Base-by-base conservation (phyloP, 2,888 invertebrate genomes). In the Ptilodon capucinus region DNA sequence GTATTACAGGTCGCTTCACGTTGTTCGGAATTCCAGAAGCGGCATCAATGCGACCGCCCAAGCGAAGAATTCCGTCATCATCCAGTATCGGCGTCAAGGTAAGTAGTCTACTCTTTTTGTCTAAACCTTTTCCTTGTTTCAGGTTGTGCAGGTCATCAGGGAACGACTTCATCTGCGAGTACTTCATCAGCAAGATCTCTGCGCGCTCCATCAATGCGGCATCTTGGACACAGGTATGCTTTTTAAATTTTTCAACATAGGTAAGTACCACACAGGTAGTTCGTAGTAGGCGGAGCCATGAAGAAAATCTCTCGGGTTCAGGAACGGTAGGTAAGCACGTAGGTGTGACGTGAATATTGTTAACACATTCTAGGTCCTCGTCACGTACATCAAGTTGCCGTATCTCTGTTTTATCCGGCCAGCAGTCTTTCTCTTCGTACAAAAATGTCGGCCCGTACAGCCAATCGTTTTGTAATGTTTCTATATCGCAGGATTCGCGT, bases 91-190 rank as follows among this genome's bases (percentile, higher is more conserved):
- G 45, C 13, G 34, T 13, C 16, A 34, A 34, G 45, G 14, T 34
- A 45, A 45, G 45, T 40, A 45, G 17, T 18, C 32, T 45, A 34
- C 45, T 45, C 4, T 35, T 34, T 8, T 18, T 40, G 11, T 45
- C 17, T 40, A 45, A 40, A 8, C 14, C 16, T 23, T 25, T 39
- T 14, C 30, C 25, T 5, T 40, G 14, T 45, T 45, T 40, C 25
- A 45, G 34, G 34, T 34, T 16, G 19, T 25, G 9, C 21, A 45
- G 19, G 13, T 45, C 40, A 11, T 46, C 40, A 4, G 40, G 28
- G 8, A 46, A 46, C 4, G 36, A 28, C 40, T 41, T 19, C 18
- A 19, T 28, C 28, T 46, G 46, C 9, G 46, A 17, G 16, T 46
- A 46, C 5, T 21, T 19, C 4, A 46, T 2, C 14, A 46, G n/a